Evolutionary conservation across 2,888 invertebrate species (phyloP), one percentile per base, ranked within the genome.

Genomic region (Perizoma flavofasciatum): DNA sequence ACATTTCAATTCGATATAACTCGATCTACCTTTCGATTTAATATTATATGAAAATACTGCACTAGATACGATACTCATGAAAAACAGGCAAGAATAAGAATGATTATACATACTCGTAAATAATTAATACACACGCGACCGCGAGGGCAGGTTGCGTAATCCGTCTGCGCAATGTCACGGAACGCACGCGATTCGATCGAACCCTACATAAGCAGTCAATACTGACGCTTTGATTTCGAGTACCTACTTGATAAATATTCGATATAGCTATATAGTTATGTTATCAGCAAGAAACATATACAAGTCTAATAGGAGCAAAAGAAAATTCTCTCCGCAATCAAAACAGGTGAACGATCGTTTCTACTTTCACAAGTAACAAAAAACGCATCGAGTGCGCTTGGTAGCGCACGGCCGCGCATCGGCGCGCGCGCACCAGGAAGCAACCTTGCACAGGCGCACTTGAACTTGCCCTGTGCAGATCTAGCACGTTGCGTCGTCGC

Each of bases 351-450:
- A 69, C 56, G 71, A 67, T 68, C 71, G 61, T 67, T 56, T 63
- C 65, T 69, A 69, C 69, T 69, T 69, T 69, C 69, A 61, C 69
- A 63, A 66, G 51, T 60, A 57, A 63, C 61, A 60, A 66, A 67
- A 65, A 67, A 49, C 39, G 61, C 59, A 59, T 57, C 59, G 63
- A 64, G 59, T 56, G 63, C 63, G 65, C 64, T 61, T 56, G 65
- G 57, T 63, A 62, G 70, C 65, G 67, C 65, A 63, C 67, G 65
- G 74, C 67, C 67, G 77, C 79, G 77, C 73, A 77, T 71, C 77
- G 73, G 61, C 81, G 83, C 83, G 77, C 78, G 83, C 85, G 85
- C 81, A 86, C 81, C 79, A 85, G 89, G 89, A 88, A 88, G 84
- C 83, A 86, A 85, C 88, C 86, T 89, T 86, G 78, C 72, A 74